These are phyloP conservation scores for Perca fluviatilis DNA, from an alignment of 2,113 vertebrate genomes.

Conservation along the genomic window DNA sequence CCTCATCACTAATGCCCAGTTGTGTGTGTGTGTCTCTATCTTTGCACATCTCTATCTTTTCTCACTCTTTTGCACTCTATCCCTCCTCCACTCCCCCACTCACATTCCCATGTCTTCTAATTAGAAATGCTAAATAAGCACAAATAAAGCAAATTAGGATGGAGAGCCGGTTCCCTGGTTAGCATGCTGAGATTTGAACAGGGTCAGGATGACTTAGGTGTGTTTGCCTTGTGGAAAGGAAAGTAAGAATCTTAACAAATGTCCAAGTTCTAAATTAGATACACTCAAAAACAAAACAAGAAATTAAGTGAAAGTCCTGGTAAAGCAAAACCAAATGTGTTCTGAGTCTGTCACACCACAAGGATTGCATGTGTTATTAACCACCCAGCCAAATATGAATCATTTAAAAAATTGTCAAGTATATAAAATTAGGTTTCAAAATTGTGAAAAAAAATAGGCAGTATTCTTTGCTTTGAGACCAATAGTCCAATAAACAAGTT, in stretches of 20 bases:
- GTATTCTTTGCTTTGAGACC: too few species aligned
- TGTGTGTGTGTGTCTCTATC: constrained; percentile 37
- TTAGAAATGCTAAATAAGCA: constrained; percentile 73
- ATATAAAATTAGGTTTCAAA: too few species aligned
- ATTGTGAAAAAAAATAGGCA: too few species aligned
- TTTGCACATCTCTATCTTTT: constrained; percentile 43
- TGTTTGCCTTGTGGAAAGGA: constrained; percentile 22
- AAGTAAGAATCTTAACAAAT: neutral
- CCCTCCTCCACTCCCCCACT: neutral
- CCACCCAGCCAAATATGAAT: too few species aligned
- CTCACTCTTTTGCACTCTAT: neutral
- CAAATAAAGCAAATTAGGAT: constrained; percentile 65
- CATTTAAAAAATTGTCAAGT: too few species aligned
- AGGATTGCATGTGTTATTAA: too few species aligned
- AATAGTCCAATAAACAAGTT: too few species aligned
- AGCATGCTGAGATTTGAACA: constrained; percentile 32
- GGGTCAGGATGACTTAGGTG: constrained; percentile 21
- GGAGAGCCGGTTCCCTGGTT: constrained; percentile 32
- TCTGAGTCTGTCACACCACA: too few species aligned
- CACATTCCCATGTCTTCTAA: constrained; percentile 54
- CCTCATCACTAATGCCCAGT: constrained; percentile 65
- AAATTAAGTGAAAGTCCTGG: too few species aligned
- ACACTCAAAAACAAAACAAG: too few species aligned
- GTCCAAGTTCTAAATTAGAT: too few species aligned
- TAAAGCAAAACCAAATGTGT: neutral